Conservation (phyloP, 2,888 invertebrate species). For the Fragum fragum region DNA sequence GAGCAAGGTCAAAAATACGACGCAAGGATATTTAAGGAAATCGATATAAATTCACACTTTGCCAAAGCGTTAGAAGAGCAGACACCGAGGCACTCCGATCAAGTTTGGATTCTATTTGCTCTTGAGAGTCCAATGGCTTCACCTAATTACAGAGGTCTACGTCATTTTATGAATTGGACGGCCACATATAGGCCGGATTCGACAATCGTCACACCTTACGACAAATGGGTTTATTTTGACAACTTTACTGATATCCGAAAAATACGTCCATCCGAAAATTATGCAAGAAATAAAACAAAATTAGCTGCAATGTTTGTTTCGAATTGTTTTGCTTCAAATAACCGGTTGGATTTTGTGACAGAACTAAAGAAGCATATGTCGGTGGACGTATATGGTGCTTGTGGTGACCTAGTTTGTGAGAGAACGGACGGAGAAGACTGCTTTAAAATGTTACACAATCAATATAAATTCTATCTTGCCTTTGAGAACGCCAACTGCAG, state of each 20-base stretch:
- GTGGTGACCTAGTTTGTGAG: constrained; percentile 86
- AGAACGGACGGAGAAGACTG: constrained; percentile 92
- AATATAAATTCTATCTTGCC: constrained; percentile 98
- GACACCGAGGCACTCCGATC: constrained; percentile 70
- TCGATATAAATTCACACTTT: constrained; percentile 70
- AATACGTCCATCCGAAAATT: constrained; percentile 70
- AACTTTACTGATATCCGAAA: constrained; percentile 89
- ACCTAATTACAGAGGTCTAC: constrained; percentile 91
- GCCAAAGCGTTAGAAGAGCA: not conserved
- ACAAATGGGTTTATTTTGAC: constrained; percentile 96
- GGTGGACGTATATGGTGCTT: constrained; percentile 84
- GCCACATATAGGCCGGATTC: constrained; percentile 97
- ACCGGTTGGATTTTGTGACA: constrained; percentile 94
- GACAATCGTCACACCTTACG: constrained; percentile 98
- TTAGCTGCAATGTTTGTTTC: constrained; percentile 99
- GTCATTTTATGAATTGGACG: constrained; percentile 97
- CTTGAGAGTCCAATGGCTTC: constrained; percentile 98
- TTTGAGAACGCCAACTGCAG: constrained; percentile 98
- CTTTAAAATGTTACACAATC: constrained; percentile 94
- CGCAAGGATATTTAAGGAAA: constrained; percentile 91
- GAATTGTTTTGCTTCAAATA: constrained; percentile 97
- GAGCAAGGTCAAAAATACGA: constrained; percentile 92
- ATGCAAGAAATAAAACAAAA: constrained; percentile 94
- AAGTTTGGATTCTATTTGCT: constrained; percentile 96
- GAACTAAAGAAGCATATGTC: constrained; percentile 94